These are phyloP conservation scores for Mugil cephalus DNA, from an alignment of 2,113 vertebrate genomes.

Conservation along the genomic window DNA sequence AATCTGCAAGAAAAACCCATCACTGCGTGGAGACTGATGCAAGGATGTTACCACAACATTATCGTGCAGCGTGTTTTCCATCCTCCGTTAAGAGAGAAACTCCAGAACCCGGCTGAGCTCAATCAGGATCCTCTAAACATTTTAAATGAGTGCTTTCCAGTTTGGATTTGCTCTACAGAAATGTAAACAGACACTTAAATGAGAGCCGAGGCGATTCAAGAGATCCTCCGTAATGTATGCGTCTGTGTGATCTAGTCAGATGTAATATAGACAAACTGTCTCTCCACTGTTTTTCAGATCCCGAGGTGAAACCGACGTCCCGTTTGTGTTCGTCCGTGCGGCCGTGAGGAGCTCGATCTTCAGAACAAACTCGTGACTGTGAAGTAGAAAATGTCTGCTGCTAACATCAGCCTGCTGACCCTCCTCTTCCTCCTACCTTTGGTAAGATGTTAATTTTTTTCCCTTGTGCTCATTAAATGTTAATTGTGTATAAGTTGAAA, in stretches of 20 bases:
- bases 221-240: background rate
- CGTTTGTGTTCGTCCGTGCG: background rate
- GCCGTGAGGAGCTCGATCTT: background rate
- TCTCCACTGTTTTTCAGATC: constrained; percentile 53
- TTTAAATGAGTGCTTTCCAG: background rate
- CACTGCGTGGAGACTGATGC: too few relatives aligned
- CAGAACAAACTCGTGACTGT: constrained; percentile 13
- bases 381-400: constrained; percentile 56
- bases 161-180: background rate
- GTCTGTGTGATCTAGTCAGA: background rate
- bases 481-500: too few relatives aligned
- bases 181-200: background rate
- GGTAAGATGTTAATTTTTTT: constrained; percentile 40
- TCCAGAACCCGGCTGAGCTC: background rate
- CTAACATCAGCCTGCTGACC: constrained; percentile 21
- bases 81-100: too few relatives aligned
- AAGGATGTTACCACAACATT: too few relatives aligned
- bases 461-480: too few relatives aligned
- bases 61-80: too few relatives aligned
- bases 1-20: too few relatives aligned
- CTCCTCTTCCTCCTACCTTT: constrained; percentile 48
- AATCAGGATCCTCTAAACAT: constrained; percentile 1
- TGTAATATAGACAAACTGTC: background rate
- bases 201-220: background rate
- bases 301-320: constrained; percentile 57